A percentile compares a stretch with the other conserved stretches of the same genome.
These are phyloP conservation scores for Chloroceryle aenea DNA, from an alignment of 2,113 vertebrate genomes.

Conservation along the genomic window DNA sequence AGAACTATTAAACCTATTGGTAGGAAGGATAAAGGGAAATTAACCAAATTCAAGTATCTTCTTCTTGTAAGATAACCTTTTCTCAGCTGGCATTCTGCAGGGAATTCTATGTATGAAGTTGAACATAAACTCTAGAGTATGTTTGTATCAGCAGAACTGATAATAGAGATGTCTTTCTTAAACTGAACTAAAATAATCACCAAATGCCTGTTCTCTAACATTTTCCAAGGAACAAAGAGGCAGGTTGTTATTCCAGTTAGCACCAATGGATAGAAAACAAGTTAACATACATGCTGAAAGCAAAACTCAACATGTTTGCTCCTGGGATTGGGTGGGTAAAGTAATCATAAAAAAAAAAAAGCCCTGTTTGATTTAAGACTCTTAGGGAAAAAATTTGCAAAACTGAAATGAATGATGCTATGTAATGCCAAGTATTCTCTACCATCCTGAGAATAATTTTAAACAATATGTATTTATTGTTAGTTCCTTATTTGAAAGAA, in stretches of 20 bases:
- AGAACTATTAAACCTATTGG: not conserved
- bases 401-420: not conserved
- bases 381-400: not conserved
- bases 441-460: conserved; percentile 42
- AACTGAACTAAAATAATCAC: not conserved
- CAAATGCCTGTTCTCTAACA: not conserved
- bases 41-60: not conserved
- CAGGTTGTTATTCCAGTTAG: not conserved
- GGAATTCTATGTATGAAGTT: not conserved
- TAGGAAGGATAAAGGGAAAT: not conserved
- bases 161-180: not conserved
- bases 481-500: conserved; percentile 51
- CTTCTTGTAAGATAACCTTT: not conserved
- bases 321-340: not conserved
- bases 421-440: conserved; percentile 50
- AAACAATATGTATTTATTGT: conserved; percentile 44
- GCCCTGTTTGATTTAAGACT: not conserved
- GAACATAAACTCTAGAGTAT: not conserved
- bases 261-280: not conserved
- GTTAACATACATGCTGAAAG: conserved; percentile 1
- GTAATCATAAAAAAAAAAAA: not conserved
- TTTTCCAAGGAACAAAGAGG: not conserved
- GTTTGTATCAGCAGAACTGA: not conserved
- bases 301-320: not conserved
- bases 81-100: conserved; percentile 10